A percentile compares a stretch with the other conserved stretches of the same genome.
These are phyloP conservation scores for Clarias gariepinus DNA, from an alignment of 2,113 vertebrate genomes.

Conservation along the genomic window DNA sequence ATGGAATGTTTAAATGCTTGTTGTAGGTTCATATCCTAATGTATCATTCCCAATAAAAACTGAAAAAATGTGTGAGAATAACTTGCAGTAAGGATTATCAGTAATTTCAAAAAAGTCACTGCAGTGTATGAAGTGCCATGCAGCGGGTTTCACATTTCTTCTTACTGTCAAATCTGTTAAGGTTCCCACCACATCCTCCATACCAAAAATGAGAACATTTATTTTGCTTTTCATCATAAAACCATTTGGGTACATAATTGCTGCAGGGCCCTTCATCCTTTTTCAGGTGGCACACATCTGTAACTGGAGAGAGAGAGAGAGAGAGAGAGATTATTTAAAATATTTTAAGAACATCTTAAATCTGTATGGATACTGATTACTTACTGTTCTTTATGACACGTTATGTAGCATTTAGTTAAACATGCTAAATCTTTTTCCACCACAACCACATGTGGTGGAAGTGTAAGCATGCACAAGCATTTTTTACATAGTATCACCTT, in stretches of 20 bases:
- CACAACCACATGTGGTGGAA: slow-evolving; percentile 75
- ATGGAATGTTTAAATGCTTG: slow-evolving; percentile 40
- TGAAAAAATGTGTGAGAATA: background rate
- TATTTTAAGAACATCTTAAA: background rate
- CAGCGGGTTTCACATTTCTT: slow-evolving; percentile 73
- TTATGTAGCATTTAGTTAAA: too few species aligned
- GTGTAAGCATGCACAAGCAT: slow-evolving; percentile 62
- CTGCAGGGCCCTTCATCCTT: slow-evolving; percentile 71
- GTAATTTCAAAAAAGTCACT: background rate
- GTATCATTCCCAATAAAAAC: background rate
- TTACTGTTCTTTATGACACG: too few species aligned
- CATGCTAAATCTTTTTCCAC: slow-evolving; percentile 67
- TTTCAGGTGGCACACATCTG: slow-evolving; percentile 70
- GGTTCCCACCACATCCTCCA: slow-evolving; percentile 79
- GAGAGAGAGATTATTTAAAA: background rate
- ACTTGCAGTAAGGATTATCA: background rate
- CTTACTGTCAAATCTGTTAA: slow-evolving; percentile 76
- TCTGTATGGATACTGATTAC: background rate
- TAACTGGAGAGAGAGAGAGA: background rate
- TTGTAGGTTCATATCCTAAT: background rate
- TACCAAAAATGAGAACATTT: slow-evolving; percentile 80
- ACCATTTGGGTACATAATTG: slow-evolving; percentile 77
- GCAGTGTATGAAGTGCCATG: slow-evolving; percentile 22
- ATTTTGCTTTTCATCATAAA: slow-evolving; percentile 66
- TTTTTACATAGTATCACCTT: slow-evolving; percentile 70